Conservation (phyloP, 2,888 invertebrate species). For the Charanyca ferruginea region DNA sequence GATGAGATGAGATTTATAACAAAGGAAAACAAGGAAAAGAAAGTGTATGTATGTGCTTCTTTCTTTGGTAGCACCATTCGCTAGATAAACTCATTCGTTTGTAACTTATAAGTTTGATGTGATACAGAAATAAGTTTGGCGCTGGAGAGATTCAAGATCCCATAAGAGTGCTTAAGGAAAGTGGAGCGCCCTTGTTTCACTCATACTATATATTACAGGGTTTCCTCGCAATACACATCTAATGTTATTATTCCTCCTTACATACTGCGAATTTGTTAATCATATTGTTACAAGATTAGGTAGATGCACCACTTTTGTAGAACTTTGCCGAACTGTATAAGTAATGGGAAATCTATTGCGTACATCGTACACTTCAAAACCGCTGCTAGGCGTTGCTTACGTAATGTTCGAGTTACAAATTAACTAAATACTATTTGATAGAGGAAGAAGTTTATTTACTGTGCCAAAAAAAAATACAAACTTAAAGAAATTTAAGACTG, state of each 20-base stretch:
- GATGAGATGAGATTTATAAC: conserved; percentile 27
- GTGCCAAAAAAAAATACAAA: too few species aligned
- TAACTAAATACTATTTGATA: background rate
- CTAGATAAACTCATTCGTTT: conserved; percentile 68
- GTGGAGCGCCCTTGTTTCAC: conserved; percentile 69
- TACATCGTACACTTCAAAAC: background rate
- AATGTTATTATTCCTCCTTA: conserved; percentile 51
- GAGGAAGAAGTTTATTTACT: background rate
- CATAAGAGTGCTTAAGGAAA: conserved; percentile 74
- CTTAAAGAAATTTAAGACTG: background rate
- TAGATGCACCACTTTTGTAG: conserved; percentile 14
- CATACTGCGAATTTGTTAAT: conserved; percentile 53
- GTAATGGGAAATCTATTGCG: conserved; percentile 12
- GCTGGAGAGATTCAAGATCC: conserved; percentile 71
- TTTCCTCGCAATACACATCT: conserved; percentile 54
- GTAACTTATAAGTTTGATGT: conserved; percentile 73
- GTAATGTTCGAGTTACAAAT: background rate
- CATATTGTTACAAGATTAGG: conserved; percentile 43
- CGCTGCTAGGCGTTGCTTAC: background rate
- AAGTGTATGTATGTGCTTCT: conserved; percentile 36
- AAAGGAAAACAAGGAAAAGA: conserved; percentile 36
- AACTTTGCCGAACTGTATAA: conserved; percentile 12
- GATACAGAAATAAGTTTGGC: conserved; percentile 74
- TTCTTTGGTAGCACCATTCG: conserved; percentile 26
- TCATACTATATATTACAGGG: conserved; percentile 61